Evolutionary conservation across 2,797 vertebrate species (phyloP).

Genomic region (Melanotaenia trifasciata): DNA sequence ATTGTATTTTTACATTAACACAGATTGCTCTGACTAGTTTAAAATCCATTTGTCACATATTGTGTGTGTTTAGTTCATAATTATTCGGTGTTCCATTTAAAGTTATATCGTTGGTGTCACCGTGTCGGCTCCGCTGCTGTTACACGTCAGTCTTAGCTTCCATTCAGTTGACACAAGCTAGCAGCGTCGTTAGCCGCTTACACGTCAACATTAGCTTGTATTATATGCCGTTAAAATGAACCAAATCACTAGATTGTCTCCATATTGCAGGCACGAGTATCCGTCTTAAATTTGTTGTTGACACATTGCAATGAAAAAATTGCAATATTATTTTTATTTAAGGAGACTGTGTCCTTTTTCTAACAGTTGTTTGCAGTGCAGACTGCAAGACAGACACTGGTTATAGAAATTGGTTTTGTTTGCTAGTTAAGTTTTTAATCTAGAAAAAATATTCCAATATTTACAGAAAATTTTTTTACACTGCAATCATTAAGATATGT

Average conservation of each 20-base stretch:
- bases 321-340: accelerated
- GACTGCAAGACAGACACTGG: background rate
- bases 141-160: constrained; percentile 82
- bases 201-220: constrained; percentile 15
- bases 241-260: accelerated
- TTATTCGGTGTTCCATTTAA: background rate
- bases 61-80: accelerated
- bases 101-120: background rate
- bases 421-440: too few species aligned
- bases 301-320: background rate
- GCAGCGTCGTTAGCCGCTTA: constrained; percentile 31
- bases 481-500: too few species aligned
- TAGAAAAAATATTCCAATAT: too few species aligned
- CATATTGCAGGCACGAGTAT: background rate
- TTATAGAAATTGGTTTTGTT: too few species aligned
- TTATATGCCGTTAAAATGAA: background rate
- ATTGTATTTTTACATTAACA: background rate
- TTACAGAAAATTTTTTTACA: too few species aligned
- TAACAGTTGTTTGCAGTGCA: constrained; percentile 29
- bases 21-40: background rate
- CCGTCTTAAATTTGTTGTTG: background rate
- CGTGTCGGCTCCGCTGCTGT: constrained; percentile 54
- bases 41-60: accelerated
- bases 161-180: constrained; percentile 47
- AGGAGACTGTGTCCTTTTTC: accelerated